Evolutionary conservation across 2,888 invertebrate genomes (phyloP), one percentile per base, ranked within the genome.

Genomic region (Prosapia bicincta): DNA sequence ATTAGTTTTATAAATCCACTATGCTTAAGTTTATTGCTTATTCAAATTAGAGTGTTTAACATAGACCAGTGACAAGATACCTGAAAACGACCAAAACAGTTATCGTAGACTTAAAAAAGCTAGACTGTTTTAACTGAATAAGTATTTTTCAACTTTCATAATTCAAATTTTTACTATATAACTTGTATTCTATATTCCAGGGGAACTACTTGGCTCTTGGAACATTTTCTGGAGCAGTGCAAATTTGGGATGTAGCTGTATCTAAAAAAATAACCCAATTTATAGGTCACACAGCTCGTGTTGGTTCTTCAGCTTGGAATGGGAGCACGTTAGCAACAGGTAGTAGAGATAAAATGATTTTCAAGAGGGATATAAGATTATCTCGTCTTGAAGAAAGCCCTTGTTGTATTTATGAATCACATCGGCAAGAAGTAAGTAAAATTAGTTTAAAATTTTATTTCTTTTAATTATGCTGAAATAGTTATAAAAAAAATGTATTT

Each of bases 301-400:
- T 96, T n/a, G 97, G 98, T 23, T 97, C 98, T 6, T 85, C 98
- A 78, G 98, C 98, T 1, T 98, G 98, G 98, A 98, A 98, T 86
- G 95, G 96, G n/a, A 98, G 98, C 84, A 92, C 97, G 74, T 87
- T 98, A 43, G 97, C 96, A 74, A 98, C 98, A 0, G 99, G 99
- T 1, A 97, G 97, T 79, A 87, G 99, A 78, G 99, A 99, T 85
- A 87, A 98, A 80, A 89, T 95, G 82, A 99, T 99, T 81, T 88
- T 97, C 79, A 97, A 98, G 84, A 88, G 98, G 77, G 99, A 99
- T 84, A 95, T 97, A 0, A 89, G 99, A 77, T 93, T 93, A 67
- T 77, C 79, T 13, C 25, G 71, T 2, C 75, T 77, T 32, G 73
- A 75, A 20, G 82, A 86, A 81, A 87, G 87, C 85, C 70, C 71